Evolutionary conservation across 2,113 vertebrate genomes (phyloP), one percentile per base, ranked within the genome.

Genomic region (Ariopsis seemanni): DNA sequence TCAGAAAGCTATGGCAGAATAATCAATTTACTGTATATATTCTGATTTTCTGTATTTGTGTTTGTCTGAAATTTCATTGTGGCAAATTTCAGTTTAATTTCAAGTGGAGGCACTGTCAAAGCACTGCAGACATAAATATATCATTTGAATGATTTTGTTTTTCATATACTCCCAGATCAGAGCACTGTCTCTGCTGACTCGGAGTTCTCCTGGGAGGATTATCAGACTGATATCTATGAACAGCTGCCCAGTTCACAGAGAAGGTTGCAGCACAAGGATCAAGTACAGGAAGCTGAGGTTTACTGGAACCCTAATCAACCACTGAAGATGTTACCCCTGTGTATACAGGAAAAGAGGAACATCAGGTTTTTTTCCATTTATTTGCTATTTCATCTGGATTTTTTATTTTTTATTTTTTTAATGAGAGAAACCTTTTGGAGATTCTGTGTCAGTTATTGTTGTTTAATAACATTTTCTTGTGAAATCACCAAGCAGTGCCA

Each of bases 221-320:
- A 92, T 85, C 93, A 95, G 88, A 91, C 83, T 0, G 92, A 93
- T 88, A 94, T 93, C 87, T 94, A 85, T 48, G 90, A 92, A n/a
- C 92, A 91, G 90, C 90, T 94, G 88, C 94, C 94, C 84, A 94
- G 93, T 71, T 34, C 90, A 67, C 91, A 93, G 88, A 91, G 90
- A 74, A 63, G 72, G 22, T 25, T 60, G 62, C 60, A 81, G 6
- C 5, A 63, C n/a, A 67, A 48, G 12, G 65, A 50, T 50, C 74
- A 69, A 55, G 42, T 14, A 11, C 17, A 80, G 5, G 30, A 27
- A 30, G 22, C 6, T 9, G 15, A 84, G 67, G 42, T 7, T 63
- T 7, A 92, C 63, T 91, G 88, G 89, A 74, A 57, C 8, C 88
- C 87, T 0, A 85, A 57, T 14, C 89, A 90, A 90, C 92, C 94